Base-by-base conservation (phyloP, 1,140 invertebrate genomes). In the Saccostrea echinata region DNA sequence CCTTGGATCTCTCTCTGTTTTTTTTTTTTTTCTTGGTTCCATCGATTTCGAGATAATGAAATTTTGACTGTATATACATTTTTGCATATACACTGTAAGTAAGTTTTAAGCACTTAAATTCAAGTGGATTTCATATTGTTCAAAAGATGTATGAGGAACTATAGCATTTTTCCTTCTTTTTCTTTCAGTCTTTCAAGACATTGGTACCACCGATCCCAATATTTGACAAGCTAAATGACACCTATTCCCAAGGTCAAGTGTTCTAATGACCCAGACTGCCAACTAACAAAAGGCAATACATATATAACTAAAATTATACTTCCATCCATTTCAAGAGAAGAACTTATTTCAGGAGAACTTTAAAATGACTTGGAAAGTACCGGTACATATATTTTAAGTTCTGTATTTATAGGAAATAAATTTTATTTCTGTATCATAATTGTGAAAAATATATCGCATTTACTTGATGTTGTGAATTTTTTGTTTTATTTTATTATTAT, bases 171-270 rank as follows among this genome's bases (percentile, higher is more conserved):
- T 6, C 43, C 43, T 43, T 43, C 43, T 21, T 61, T 81, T 86
- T 84, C 86, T 91, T 93, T 90, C 92, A 94, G 94, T 88, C 91
- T 83, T 94, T 95, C 91, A 94, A 94, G 88, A 92, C 93, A 12
- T 57, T 95, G 85, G 93, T 95, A 3, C 94, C 94, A 87, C 93
- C 94, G 2, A 94, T 95, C 51, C 94, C 94, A 53, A 89, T 94
- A 21, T 94, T 95, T 91, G 93, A 94, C n/a, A 95, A 95, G 88
- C 88, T 95, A 30, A 95, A 95, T 88, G 91, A 93, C 86, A 94
- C 94, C 35, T 95, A 94, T 84, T 94, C 93, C 27, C 91, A 93
- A 90, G 94, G 94, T 57, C 92, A 95, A 91, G 93, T 94, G 27
- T 94, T 86, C 35, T 83, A 53, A 92, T 35, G 81, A 83, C 13